These are phyloP conservation scores for Corythaeola cristata DNA, from an alignment of 2,113 vertebrate species.

Conservation along the genomic window DNA sequence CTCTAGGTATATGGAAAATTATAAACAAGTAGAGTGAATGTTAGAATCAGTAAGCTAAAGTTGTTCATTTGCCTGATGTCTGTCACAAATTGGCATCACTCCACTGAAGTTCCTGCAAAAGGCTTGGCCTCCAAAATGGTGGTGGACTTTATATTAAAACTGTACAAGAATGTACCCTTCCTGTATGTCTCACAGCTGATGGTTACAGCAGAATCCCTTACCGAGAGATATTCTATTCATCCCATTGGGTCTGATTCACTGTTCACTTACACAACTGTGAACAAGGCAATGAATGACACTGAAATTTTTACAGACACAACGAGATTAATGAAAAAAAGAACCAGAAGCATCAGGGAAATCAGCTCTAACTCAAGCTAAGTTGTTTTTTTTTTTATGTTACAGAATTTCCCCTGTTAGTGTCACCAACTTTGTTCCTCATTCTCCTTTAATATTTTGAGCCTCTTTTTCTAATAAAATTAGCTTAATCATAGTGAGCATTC, in stretches of 20 bases:
- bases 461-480: background rate
- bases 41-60: background rate
- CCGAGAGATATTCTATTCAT: background rate
- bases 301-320: background rate
- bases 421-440: background rate
- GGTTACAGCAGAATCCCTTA: background rate
- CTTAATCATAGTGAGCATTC: background rate
- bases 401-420: background rate
- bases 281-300: background rate
- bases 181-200: background rate
- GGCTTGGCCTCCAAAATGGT: background rate
- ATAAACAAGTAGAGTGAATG: background rate
- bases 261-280: background rate
- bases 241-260: background rate
- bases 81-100: background rate
- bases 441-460: background rate
- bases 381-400: background rate
- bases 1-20: background rate
- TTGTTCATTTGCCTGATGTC: constrained; percentile 1
- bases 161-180: background rate
- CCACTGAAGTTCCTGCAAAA: background rate
- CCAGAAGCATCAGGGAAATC: background rate
- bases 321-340: background rate
- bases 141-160: background rate
- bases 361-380: background rate